Evolutionary conservation across 2,113 vertebrate genomes (phyloP), one percentile per base, ranked within the genome.

Genomic region (Andinoacara biseriatus): DNA sequence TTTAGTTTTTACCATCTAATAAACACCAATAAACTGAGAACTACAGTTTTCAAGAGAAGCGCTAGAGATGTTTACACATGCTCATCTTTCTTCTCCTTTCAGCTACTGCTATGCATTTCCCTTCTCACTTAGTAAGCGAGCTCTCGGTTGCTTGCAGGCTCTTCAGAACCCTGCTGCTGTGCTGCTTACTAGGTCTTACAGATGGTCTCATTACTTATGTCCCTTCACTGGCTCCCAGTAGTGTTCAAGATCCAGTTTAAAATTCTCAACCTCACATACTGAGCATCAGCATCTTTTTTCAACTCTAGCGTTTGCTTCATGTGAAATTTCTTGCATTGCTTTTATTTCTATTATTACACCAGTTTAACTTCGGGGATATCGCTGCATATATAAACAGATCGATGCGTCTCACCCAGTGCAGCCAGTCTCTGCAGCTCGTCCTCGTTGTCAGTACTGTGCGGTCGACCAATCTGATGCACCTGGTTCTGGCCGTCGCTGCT

Each of bases 381-480:
- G 11, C 35, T n/a, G 18, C 11, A 62, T 35, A 17, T 35, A 35
- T 62, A 35, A 5, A 29, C 3, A 56, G n/a, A 31, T 40, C 17
- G 82, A 58, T 9, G 2, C 0, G 29, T 85, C 96, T 95, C 81
- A 99, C 98, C 98, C 84, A 99, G 95, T n/a, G 97, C 97, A 0
- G 96, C 95, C 46, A 99, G 96, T 67, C 98, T 96, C 89, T 97
- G 96, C 67, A 99, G 96, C 89, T 99, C 98, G 1, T 99, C 98
- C 76, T 99, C 98, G 0, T 99, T 99, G 85, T 99, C 97, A 0
- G 97, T 97, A 0, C 96, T 97, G 86, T 99, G 98, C 35, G 97
- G 97, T 52, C 97, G 94, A 0, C 97, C 97, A 58, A 99, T 97
- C 93, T 99, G 98, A 8, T 97, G 98, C 72, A 99, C 98, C 94